A percentile compares a stretch with the other conserved stretches of the same genome.
These are phyloP conservation scores for Zaprionus camerounensis DNA, from an alignment of 1,140 invertebrate genomes.

Conservation along the genomic window DNA sequence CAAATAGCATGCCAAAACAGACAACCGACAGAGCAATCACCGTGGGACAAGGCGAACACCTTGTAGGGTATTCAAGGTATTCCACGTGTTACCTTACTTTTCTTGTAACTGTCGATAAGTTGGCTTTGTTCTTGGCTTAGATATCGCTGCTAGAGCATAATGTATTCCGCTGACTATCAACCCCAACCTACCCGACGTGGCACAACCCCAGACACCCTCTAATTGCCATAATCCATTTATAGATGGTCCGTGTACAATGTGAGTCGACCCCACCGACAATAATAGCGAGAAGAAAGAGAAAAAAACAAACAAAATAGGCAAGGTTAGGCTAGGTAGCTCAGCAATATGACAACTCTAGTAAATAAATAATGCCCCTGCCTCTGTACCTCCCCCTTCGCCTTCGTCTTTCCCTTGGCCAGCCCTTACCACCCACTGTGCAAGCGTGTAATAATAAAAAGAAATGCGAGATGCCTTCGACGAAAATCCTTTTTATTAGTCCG, in stretches of 20 bases:
- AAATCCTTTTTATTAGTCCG: constrained; percentile 82
- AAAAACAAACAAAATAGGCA: constrained; percentile 61
- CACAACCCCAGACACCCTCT: constrained; percentile 40
- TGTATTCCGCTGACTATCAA: background rate
- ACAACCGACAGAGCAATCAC: background rate
- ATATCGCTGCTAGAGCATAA: background rate
- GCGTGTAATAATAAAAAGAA: constrained; percentile 75
- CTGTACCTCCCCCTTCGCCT: background rate
- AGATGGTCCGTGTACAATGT: constrained; percentile 56
- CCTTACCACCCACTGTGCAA: constrained; percentile 41
- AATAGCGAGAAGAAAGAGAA: constrained; percentile 18
- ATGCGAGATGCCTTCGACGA: constrained; percentile 71
- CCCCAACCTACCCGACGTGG: background rate
- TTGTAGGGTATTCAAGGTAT: background rate
- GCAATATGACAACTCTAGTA: constrained; percentile 76
- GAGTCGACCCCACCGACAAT: constrained; percentile 26
- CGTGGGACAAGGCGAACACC: background rate
- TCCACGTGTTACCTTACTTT: constrained; percentile 7
- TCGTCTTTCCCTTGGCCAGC: background rate
- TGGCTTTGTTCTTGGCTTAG: background rate
- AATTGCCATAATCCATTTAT: constrained; percentile 82
- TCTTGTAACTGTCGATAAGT: constrained; percentile 1
- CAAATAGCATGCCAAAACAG: background rate
- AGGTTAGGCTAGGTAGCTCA: constrained; percentile 56
- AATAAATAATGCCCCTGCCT: constrained; percentile 41